Percentiles rank a stretch among this genome's conserved stretches.
phyloP scores from a whole-genome alignment of 2,888 invertebrate genomes.

The Aplocera efformata region DNA sequence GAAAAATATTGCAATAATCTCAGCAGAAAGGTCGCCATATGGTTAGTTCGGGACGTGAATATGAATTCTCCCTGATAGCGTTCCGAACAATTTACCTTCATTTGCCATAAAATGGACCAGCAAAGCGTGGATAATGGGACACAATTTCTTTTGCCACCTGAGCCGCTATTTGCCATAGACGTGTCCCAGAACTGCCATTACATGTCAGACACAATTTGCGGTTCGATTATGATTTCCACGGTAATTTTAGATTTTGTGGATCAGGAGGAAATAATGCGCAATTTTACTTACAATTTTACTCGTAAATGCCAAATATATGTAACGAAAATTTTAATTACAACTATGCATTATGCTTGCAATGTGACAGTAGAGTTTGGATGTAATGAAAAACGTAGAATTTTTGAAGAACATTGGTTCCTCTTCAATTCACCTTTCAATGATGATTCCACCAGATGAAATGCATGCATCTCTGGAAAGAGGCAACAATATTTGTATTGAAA shows the following conservation, averaged over 20 bases:
- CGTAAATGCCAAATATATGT: too few relatives aligned
- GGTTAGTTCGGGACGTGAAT: conserved; percentile 57
- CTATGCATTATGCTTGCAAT: too few relatives aligned
- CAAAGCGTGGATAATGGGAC: conserved; percentile 61
- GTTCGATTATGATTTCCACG: conserved; percentile 21
- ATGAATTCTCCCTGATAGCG: conserved; percentile 52
- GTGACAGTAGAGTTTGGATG: too few relatives aligned
- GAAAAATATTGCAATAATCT: conserved; percentile 38
- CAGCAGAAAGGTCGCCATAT: conserved; percentile 34
- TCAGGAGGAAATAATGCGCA: too few relatives aligned
- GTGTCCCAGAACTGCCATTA: conserved; percentile 34
- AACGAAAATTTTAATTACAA: too few relatives aligned
- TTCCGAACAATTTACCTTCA: conserved; percentile 64
- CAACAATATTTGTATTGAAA: too few relatives aligned
- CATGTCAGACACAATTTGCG: conserved; percentile 37
- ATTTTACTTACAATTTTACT: too few relatives aligned
- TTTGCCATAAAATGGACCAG: conserved; percentile 64
- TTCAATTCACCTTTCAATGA: too few relatives aligned
- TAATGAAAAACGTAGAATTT: too few relatives aligned
- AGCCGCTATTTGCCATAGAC: conserved; percentile 36
- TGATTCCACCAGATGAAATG: too few relatives aligned
- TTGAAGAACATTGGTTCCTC: too few relatives aligned
- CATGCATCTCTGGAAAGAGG: too few relatives aligned
- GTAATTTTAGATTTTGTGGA: conserved; percentile 10
- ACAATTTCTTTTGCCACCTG: conserved; percentile 72